These are phyloP conservation scores for Drosophila equinoxialis DNA, from an alignment of 1,140 invertebrate genomes.

Conservation along the genomic window DNA sequence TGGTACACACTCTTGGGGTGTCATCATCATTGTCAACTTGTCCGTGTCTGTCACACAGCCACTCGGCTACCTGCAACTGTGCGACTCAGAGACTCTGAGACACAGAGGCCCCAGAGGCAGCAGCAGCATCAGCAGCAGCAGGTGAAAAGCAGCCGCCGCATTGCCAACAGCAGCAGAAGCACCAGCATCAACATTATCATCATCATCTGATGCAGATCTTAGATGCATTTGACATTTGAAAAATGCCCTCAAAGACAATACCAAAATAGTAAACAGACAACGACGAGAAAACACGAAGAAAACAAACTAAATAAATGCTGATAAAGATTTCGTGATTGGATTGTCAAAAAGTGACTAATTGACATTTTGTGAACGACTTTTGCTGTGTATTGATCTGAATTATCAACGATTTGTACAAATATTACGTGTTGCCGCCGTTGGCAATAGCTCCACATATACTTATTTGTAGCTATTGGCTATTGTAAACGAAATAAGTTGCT, in stretches of 20 bases:
- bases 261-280: constrained; percentile 68
- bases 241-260: constrained; percentile 68
- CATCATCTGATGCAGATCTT: constrained; percentile 29
- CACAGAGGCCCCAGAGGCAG: constrained; percentile 9
- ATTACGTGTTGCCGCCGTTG: constrained; percentile 39
- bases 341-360: constrained; percentile 68
- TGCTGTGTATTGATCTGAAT: constrained; percentile 62
- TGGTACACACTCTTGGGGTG: constrained; percentile 16
- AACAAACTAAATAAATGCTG: constrained; percentile 25
- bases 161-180: neutral
- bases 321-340: constrained; percentile 55
- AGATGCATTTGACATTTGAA: constrained; percentile 68
- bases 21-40: constrained; percentile 63
- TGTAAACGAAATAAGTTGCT: constrained; percentile 7
- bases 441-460: constrained; percentile 7
- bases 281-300: constrained; percentile 14
- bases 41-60: constrained; percentile 37
- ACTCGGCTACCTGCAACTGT: constrained; percentile 79
- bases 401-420: constrained; percentile 72
- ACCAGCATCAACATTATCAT: neutral
- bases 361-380: constrained; percentile 35
- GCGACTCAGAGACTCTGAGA: constrained; percentile 64
- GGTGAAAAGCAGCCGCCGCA: constrained; percentile 19
- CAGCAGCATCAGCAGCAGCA: neutral
- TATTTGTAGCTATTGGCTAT: neutral